Base-by-base conservation (phyloP, 2,797 vertebrate species). In the Catostomus latipinnis region DNA sequence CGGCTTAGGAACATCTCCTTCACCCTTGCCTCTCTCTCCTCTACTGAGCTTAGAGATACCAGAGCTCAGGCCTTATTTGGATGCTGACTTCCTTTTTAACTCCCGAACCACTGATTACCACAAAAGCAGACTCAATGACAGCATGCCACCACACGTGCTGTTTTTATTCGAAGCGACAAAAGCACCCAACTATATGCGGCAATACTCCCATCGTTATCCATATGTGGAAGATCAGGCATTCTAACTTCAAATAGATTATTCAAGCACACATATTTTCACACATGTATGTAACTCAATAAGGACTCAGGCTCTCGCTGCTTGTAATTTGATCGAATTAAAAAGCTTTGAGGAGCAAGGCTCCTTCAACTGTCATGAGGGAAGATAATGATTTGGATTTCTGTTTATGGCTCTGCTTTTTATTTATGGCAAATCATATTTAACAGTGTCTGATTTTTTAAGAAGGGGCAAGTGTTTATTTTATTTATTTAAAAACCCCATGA, bases 251-350 rank as follows among this genome's bases (percentile, higher is more conserved):
- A 34, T 60, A 4, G 63, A 43, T 12, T 11, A 65, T 43, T 8
- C n/a, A 54, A 2, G 0, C 7, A 6, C 57, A 61, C 18, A 50
- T 16, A 57, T 46, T 71, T 56, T 11, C 49, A 62, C 12, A 52
- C 5, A 22, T 34, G 14, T 14, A 14, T 66, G n/a, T 16, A 48
- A 5, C 13, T 83, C 71, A 63, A 71, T 56, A 60, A 48, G 53
- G 53, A n/a, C 57, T 71, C 61, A 56, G 48, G 53, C 68, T 80
- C 61, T 79, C 85, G 76, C 83, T 68, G 49, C 70, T 56, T 2
- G 63, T 73, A 66, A 87, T 88, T 84, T 85, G 61, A 86, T 81
- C 82, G 83, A 84, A 84, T 90, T 88, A 84, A 52, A 82, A 82
- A 78, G 72, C 81, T 82, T 85, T 86, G 66, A 84, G 78, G 67